Evolutionary conservation across 2,113 vertebrate genomes (phyloP), one percentile per base, ranked within the genome.

Genomic region (Gavia stellata): DNA sequence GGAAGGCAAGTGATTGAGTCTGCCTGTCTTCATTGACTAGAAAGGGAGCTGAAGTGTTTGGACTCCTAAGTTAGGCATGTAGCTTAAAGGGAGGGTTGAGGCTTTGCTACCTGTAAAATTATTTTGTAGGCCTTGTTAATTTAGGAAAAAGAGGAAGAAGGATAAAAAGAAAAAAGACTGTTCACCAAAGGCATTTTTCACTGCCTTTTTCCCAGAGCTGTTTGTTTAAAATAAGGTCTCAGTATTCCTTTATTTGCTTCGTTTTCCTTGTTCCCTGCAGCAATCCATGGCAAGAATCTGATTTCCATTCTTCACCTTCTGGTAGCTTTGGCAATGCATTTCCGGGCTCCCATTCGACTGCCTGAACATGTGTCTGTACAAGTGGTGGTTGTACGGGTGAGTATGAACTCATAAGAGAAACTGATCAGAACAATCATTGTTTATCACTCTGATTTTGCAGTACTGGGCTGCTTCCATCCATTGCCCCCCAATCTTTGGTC

Each of bases 211-310:
- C 17, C 9, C 12, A 70, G 58, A 84, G 38, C 42, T 31, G 1
- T 65, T 92, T 31, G 11, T 70, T 79, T 71, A 53, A 90, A 79
- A 44, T 33, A 81, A 34, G 3, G 2, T 31, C 47, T 91, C 26
- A 14, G 12, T 20, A 26, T 75, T 47, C 10, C 62, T 79, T 52
- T 20, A 56, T 55, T 90, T 53, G 18, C 15, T 47, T 36, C 6
- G 0, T 87, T 91, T 86, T 31, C 25, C 38, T 53, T 88, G 53
- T 89, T 78, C 38, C 8, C 65, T 65, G 28, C 96, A 99, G 99
- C 98, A 3, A 99, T 99, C 80, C 99, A 99, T 29, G 98, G 98
- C 50, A 99, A 99, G 98, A 99, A 99, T 93, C 97, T 99, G 96
- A 98, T 99, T 86, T 97, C 99, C 84, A 99, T 99, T 11, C 97